Base-by-base conservation (phyloP, 1,140 invertebrate species). In the Drosophila persimilis region DNA sequence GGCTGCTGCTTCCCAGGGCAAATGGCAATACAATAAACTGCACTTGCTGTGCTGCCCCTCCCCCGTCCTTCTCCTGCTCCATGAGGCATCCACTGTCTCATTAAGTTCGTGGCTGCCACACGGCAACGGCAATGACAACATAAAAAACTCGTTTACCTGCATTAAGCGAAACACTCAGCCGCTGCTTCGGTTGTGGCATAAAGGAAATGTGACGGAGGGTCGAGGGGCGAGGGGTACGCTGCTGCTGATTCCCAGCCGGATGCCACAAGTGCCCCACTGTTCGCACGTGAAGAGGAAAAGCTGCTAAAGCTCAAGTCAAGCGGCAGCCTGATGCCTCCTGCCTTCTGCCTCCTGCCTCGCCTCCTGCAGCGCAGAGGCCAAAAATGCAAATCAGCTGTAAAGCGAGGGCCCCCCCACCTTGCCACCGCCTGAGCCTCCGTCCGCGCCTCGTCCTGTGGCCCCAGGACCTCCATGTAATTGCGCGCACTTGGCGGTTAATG, bases 121-220 rank as follows among this genome's bases (percentile, higher is more conserved):
- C 52, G 54, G 50, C 65, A 44, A 48, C 22, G 15, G 39, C 52
- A 43, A 54, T 29, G 77, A 77, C 62, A 71, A 74, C 73, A 85
- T 85, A 85, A 85, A 85, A 85, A 85, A 81, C 81, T 85, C 81
- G 81, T 85, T 85, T 85, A 88, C 81, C 81, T 85, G 81, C 81
- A 86, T 86, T 86, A 85, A 81, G 77, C 77, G 77, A 85, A 85
- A 86, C 81, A 85, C 81, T 85, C 81, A 75, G 59, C 81, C 81
- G 81, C 77, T 73, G 73, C 81, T 81, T 86, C 77, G 73, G 58
- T 77, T 86, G 43, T 47, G 66, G 81, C 77, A 86, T 86, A 86
- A 86, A 81, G 81, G 77, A 77, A 85, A 85, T 85, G 81, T 85
- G 81, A 85, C 81, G 86, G 79, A 45, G 51, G 52, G 50, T 31